phyloP scores from a whole-genome alignment of 2,113 vertebrate species.

The Ascaphus truei region DNA sequence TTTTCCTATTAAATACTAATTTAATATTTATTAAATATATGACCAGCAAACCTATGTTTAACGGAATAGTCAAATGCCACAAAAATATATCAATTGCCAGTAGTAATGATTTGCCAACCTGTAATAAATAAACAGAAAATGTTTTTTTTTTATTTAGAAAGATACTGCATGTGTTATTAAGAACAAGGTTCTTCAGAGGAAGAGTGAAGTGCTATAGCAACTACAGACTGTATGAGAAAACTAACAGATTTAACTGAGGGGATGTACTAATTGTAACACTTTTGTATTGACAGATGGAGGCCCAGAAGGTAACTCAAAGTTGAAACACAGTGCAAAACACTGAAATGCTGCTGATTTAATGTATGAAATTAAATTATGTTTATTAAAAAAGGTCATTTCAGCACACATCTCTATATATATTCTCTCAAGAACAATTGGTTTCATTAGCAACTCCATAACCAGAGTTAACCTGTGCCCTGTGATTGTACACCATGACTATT shows the following conservation, averaged over 20 bases:
- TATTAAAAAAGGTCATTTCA: constrained; percentile 48
- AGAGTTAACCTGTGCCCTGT: constrained; percentile 32
- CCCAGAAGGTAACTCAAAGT: constrained; percentile 53
- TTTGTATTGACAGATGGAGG: constrained; percentile 47
- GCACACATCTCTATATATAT: constrained; percentile 33
- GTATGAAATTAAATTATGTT: constrained; percentile 48
- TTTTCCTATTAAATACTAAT: too few relatives aligned
- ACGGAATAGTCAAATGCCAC: too few relatives aligned
- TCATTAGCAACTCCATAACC: constrained; percentile 31
- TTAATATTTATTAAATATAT: too few relatives aligned
- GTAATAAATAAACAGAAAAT: too few relatives aligned
- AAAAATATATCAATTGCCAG: too few relatives aligned
- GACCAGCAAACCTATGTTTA: too few relatives aligned
- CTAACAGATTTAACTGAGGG: constrained; percentile 45
- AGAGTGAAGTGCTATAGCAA: constrained; percentile 48
- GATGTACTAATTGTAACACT: constrained; percentile 51
- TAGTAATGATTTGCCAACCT: too few relatives aligned
- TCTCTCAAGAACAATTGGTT: constrained; percentile 38
- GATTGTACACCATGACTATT: neutral
- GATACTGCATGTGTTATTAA: too few relatives aligned
- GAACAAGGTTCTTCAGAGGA: constrained; percentile 42
- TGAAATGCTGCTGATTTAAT: constrained; percentile 45
- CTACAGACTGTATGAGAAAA: constrained; percentile 45
- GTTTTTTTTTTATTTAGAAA: too few relatives aligned
- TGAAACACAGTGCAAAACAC: constrained; percentile 55